Evolutionary conservation across 2,888 invertebrate genomes (phyloP).

Genomic region (Pollenia labialis): DNA sequence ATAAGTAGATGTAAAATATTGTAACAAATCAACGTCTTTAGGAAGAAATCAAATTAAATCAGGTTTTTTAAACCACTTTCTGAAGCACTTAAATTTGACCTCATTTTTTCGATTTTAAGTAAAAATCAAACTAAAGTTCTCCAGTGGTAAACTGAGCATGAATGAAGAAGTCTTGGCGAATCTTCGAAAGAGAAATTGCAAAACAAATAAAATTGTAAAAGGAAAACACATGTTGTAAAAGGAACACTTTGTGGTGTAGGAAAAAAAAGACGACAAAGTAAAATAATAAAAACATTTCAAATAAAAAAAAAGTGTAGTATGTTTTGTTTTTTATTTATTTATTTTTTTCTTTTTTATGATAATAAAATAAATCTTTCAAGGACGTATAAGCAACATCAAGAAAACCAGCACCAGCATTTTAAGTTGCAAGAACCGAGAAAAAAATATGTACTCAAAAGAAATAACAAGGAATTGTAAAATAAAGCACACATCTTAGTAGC

Average conservation of each 20-base stretch:
- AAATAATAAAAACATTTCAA: constrained; percentile 38
- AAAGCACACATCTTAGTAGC: constrained; percentile 54
- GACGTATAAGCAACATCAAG: constrained; percentile 58
- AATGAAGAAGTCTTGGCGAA: constrained; percentile 5
- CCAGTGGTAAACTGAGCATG: constrained; percentile 13
- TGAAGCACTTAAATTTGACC: constrained; percentile 60
- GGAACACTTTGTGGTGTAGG: constrained; percentile 37
- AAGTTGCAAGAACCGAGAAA: constrained; percentile 20
- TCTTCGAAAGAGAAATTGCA: constrained; percentile 33
- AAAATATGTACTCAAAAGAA: not conserved
- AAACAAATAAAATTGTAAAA: not conserved
- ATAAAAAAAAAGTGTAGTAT: constrained; percentile 28
- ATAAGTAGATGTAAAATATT: too few relatives aligned
- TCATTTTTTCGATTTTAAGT: constrained; percentile 39
- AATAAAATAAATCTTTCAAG: constrained; percentile 73
- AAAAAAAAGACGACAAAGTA: constrained; percentile 13
- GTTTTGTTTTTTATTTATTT: constrained; percentile 17
- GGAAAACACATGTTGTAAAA: constrained; percentile 15
- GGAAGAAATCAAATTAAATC: not conserved
- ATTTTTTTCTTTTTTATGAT: constrained; percentile 18
- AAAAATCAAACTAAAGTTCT: constrained; percentile 5
- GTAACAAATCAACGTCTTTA: not conserved
- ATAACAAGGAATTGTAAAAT: constrained; percentile 49
- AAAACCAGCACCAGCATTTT: constrained; percentile 28
- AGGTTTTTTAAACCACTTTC: constrained; percentile 19